Base-by-base conservation (phyloP, 2,797 vertebrate genomes). In the Enteromius fasciolatus region DNA sequence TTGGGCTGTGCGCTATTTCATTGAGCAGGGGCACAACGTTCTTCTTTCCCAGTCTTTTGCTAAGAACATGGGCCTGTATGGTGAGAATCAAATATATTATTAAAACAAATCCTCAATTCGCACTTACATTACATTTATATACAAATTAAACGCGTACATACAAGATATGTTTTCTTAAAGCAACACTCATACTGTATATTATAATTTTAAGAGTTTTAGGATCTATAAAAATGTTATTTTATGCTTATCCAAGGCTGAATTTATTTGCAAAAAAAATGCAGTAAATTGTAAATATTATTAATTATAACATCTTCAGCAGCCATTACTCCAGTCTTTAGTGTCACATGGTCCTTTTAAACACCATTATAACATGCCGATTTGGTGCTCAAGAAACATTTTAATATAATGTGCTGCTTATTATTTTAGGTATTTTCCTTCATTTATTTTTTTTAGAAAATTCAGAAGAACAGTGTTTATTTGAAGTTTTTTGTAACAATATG, bases 41-140 rank as follows among this genome's bases (percentile, higher is more conserved):
- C 78, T 97, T 83, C 90, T 99, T 81, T 95, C 97, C 0, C 98
- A 99, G 91, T 99, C 98, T 20, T 99, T 97, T 0, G 98, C 98
- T 10, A 99, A 99, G 92, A 99, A 99, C 92, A 99, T 99, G 98
- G 98, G 98, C 28, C 93, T 99, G 15, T 99, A 99, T 0, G 98
- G 98, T 99, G 90, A 96, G 97, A 88, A 76, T 54, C 57, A 7
- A 12, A 83, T 25, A 25, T 12, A n/a, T 28, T 50, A n/a, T 12
- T 2, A 44, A 67, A 31, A 75, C 5, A 12, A 28, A 17, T 59
- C 0, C 12, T 20, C 18, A 28, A 12, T 33, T 46, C 18, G 23
- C 28, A 33, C 44, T 31, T 31, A 0, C 44, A 31, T 33, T 36
- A 54, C 31, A 54, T 7, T 74, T 54, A 9, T 74, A 74, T 57